phyloP scores from a whole-genome alignment of 2,797 vertebrate species.

The Harpagifer antarcticus region DNA sequence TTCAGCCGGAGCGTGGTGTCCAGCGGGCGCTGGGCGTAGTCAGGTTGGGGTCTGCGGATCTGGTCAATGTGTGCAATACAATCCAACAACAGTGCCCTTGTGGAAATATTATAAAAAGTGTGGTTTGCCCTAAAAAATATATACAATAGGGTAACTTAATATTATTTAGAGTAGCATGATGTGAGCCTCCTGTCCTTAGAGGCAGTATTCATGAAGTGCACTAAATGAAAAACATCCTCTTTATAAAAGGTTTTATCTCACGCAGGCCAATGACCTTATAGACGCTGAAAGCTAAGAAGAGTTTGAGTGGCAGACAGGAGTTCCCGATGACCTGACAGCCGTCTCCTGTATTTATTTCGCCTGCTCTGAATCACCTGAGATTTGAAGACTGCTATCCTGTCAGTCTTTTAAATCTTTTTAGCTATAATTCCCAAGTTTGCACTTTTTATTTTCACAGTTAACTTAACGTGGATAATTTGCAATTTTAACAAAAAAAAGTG shows the following conservation, averaged over 20 bases:
- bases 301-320: slow-evolving; percentile 28
- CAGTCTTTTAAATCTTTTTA: slow-evolving; percentile 28
- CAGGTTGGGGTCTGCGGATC: slow-evolving; percentile 42
- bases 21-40: slow-evolving; percentile 94
- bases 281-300: slow-evolving; percentile 37
- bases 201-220: slow-evolving; percentile 48
- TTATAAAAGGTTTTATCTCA: slow-evolving; percentile 33
- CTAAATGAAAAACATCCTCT: slow-evolving; percentile 42
- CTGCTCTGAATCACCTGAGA: background rate
- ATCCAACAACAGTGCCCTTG: slow-evolving; percentile 40
- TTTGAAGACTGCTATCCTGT: background rate
- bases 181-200: slow-evolving; percentile 32
- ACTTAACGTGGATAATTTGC: slow-evolving; percentile 7
- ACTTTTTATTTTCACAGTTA: slow-evolving; percentile 13
- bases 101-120: slow-evolving; percentile 26
- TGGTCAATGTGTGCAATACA: slow-evolving; percentile 80
- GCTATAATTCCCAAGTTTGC: slow-evolving; percentile 24
- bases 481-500: background rate
- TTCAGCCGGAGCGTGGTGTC: slow-evolving; percentile 97
- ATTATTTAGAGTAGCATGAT: slow-evolving; percentile 52
- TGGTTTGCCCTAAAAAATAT: slow-evolving; percentile 35
- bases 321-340: background rate
- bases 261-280: slow-evolving; percentile 39
- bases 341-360: background rate
- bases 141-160: slow-evolving; percentile 23